Conservation (phyloP, 2,888 invertebrate genomes). For the Gari tellinella region DNA sequence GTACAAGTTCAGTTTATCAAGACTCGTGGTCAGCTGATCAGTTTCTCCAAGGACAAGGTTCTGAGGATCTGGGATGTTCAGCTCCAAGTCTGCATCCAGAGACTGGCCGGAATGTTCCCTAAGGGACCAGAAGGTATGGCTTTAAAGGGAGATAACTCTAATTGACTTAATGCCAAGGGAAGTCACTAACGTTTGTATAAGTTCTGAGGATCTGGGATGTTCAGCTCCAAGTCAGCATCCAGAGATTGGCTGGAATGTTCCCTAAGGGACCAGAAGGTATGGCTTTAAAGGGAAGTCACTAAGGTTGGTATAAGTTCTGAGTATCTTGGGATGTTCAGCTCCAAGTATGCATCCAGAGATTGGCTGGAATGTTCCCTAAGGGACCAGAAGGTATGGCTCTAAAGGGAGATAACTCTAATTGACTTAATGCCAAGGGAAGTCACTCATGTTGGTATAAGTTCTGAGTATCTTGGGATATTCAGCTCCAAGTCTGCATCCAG, state of each 20-base stretch:
- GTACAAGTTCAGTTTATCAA: slow-evolving; percentile 83
- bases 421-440: too few species aligned
- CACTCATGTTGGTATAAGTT: too few species aligned
- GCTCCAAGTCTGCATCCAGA: slow-evolving; percentile 84
- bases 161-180: too few species aligned
- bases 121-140: slow-evolving; percentile 83
- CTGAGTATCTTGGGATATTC: slow-evolving; percentile 85
- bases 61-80: slow-evolving; percentile 84
- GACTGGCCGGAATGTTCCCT: slow-evolving; percentile 84
- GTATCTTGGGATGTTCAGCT: slow-evolving; percentile 85
- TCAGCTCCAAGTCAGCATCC: slow-evolving; percentile 84
- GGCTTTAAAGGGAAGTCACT: too few species aligned
- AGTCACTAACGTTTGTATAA: too few species aligned
- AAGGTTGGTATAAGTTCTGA: too few species aligned
- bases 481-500: slow-evolving; percentile 84
- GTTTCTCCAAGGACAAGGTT: slow-evolving; percentile 84
- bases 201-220: slow-evolving; percentile 85
- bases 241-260: slow-evolving; percentile 84
- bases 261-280: slow-evolving; percentile 84
- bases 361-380: slow-evolving; percentile 84
- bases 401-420: too few species aligned
- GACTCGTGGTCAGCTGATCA: slow-evolving; percentile 82
- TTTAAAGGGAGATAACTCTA: too few species aligned
- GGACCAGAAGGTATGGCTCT: slow-evolving; percentile 83
- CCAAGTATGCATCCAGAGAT: slow-evolving; percentile 84